Percentiles rank a stretch among this genome's conserved stretches.
phyloP scores from a whole-genome alignment of 2,888 invertebrate genomes.

The Ferrisia virgata region DNA sequence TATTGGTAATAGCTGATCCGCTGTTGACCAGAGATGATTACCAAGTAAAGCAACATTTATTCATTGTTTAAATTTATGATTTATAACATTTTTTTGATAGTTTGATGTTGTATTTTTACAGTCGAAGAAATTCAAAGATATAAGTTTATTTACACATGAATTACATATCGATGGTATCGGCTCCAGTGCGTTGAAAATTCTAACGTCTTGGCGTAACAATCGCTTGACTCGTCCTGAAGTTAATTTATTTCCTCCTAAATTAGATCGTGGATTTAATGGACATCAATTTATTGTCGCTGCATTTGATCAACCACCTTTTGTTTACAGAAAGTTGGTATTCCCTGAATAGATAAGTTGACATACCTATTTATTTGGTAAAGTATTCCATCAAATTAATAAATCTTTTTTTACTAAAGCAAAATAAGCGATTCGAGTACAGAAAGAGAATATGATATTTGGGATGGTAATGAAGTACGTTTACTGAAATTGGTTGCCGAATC shows the following conservation, averaged over 20 bases:
- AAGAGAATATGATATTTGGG: constrained; percentile 57
- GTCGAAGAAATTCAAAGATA: constrained; percentile 54
- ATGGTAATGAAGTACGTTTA: constrained; percentile 71
- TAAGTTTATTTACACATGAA: constrained; percentile 71
- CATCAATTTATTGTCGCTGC: constrained; percentile 70
- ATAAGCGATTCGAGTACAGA: not conserved
- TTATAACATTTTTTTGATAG: not conserved
- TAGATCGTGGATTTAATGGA: constrained; percentile 67
- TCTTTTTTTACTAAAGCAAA: not conserved
- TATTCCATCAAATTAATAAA: too few species aligned
- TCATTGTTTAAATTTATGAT: not conserved
- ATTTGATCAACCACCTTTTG: constrained; percentile 70
- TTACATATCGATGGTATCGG: constrained; percentile 72
- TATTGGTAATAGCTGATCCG: constrained; percentile 60
- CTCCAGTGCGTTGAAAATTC: constrained; percentile 63
- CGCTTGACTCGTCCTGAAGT: constrained; percentile 62
- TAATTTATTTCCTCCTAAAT: constrained; percentile 68
- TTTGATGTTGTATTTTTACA: not conserved
- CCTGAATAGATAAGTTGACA: not conserved
- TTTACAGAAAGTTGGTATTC: constrained; percentile 61
- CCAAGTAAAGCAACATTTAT: constrained; percentile 3
- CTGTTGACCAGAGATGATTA: constrained; percentile 47
- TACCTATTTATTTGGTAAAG: not conserved
- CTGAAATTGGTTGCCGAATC: constrained; percentile 61
- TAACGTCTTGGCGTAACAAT: constrained; percentile 69